A percentile compares a stretch with the other conserved stretches of the same genome.
Conservation (phyloP, 2,113 vertebrate species). For the Larimichthys crocea region DNA sequence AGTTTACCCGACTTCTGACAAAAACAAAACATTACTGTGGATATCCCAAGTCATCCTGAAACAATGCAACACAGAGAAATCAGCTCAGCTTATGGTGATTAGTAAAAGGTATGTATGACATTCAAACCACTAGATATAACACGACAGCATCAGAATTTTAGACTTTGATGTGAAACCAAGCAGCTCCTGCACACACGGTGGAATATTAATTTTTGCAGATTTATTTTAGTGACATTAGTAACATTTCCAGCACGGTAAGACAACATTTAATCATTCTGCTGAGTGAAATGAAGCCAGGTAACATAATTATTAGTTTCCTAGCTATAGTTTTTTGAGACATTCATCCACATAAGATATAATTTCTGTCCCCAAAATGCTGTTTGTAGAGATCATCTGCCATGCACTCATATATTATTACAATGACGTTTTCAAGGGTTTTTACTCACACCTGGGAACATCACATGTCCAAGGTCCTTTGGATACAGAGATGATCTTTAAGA, state of each 20-base stretch:
- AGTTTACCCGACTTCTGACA: background rate
- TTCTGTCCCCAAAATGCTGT: background rate
- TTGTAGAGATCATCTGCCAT: slow-evolving; percentile 8
- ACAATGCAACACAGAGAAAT: background rate
- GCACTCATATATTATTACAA: background rate
- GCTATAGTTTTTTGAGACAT: background rate
- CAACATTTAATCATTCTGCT: no score
- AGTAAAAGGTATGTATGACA: no score
- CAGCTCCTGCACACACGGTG: no score
- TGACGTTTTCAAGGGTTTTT: background rate
- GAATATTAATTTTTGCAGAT: no score
- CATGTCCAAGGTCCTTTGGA: background rate
- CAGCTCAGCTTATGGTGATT: background rate
- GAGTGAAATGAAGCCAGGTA: no score
- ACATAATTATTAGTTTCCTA: no score
- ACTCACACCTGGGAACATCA: slow-evolving; percentile 10
- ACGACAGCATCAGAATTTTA: no score
- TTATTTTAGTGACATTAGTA: no score
- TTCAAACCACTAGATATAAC: no score
- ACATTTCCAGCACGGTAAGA: no score
- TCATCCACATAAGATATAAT: background rate
- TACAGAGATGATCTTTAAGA: background rate
- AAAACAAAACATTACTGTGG: background rate
- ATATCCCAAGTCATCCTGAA: background rate
- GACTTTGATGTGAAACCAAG: no score